Percentiles rank a stretch among this genome's conserved stretches.
Evolutionary conservation across 2,113 vertebrate genomes (phyloP).

Genomic region (Neotragus pygmaeus): DNA sequence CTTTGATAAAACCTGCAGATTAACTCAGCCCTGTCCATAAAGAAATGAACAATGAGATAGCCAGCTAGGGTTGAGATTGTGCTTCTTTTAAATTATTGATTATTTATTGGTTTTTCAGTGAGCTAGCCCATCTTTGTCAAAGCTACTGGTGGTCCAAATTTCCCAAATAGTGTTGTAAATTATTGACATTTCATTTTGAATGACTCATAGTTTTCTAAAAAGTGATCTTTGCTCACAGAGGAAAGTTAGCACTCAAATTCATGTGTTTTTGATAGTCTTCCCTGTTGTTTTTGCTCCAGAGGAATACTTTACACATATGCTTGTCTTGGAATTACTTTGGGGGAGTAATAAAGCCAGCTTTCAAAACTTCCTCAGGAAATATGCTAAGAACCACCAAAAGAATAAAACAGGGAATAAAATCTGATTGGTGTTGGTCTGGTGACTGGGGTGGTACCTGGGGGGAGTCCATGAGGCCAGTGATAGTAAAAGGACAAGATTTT

Average conservation of each 20-base stretch:
- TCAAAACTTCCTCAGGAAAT: background rate
- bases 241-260: background rate
- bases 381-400: background rate
- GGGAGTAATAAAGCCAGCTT: background rate
- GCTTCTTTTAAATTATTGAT: background rate
- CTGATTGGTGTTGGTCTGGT: background rate
- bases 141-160: background rate
- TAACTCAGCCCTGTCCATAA: background rate
- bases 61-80: background rate
- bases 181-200: background rate
- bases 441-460: background rate
- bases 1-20: background rate
- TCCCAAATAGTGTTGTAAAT: background rate
- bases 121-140: background rate
- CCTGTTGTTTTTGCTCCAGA: background rate
- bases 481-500: background rate
- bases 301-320: background rate
- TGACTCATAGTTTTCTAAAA: background rate
- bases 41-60: background rate
- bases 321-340: background rate
- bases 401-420: background rate
- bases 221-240: background rate
- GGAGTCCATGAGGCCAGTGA: background rate
- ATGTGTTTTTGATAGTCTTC: background rate
- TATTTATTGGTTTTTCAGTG: background rate